Evolutionary conservation across 2,888 invertebrate species (phyloP).

Genomic region (Tanytarsus gracilentus): DNA sequence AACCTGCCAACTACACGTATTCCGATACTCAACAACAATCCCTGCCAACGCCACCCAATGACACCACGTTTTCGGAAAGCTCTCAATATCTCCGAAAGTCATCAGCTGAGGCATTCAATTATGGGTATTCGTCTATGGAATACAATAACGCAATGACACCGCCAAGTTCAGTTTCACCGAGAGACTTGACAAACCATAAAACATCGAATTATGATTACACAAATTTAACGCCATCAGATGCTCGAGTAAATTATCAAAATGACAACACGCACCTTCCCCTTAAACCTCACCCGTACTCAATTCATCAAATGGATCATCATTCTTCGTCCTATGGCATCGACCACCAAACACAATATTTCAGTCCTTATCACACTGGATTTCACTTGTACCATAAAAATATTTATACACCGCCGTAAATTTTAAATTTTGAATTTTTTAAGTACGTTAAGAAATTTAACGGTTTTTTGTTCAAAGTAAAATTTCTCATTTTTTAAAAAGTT

Average conservation of each 20-base stretch:
- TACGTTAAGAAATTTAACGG: background rate
- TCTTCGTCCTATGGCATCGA: conserved; percentile 48
- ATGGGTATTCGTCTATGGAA: conserved; percentile 58
- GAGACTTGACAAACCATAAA: conserved; percentile 59
- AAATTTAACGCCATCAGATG: conserved; percentile 45
- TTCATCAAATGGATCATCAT: conserved; percentile 49
- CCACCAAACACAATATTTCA: conserved; percentile 83
- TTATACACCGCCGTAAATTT: conserved; percentile 58
- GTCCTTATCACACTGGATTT: conserved; percentile 70
- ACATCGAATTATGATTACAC: conserved; percentile 42
- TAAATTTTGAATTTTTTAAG: background rate
- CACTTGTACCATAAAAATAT: conserved; percentile 72
- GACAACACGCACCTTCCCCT: conserved; percentile 63
- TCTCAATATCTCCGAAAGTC: conserved; percentile 52
- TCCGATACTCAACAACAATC: conserved; percentile 52
- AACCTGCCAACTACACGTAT: conserved; percentile 44
- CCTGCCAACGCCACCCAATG: conserved; percentile 83
- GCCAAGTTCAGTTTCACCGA: conserved; percentile 91
- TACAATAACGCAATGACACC: conserved; percentile 94
- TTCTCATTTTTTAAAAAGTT: too few relatives aligned
- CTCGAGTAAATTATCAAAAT: conserved; percentile 45
- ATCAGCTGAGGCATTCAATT: conserved; percentile 50
- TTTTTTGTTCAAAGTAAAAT: background rate
- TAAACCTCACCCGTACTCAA: conserved; percentile 84
- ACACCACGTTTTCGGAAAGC: conserved; percentile 67